Conservation (phyloP, 1,140 invertebrate genomes). For the Aricia agestis region DNA sequence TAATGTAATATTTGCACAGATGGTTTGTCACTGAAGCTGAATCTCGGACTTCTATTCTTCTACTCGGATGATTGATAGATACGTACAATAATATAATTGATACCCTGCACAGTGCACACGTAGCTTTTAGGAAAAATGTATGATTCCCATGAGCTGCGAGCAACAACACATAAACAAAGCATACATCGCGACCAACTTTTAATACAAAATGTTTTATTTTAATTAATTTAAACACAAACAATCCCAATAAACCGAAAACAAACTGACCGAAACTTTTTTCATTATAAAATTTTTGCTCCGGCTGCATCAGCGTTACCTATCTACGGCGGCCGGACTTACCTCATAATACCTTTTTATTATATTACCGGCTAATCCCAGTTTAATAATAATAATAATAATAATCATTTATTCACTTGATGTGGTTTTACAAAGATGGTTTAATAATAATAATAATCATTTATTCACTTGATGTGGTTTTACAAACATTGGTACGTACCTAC, state of each 20-base stretch:
- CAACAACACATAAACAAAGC: background rate
- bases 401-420: too few species aligned
- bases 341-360: background rate
- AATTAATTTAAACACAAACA: conserved; percentile 2
- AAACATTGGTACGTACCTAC: too few species aligned
- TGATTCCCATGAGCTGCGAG: background rate
- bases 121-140: background rate
- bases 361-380: background rate
- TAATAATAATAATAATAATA: too few species aligned
- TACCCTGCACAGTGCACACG: too few species aligned
- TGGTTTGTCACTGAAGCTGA: too few species aligned
- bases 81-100: too few species aligned
- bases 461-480: too few species aligned
- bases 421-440: too few species aligned
- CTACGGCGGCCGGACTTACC: background rate
- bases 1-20: too few species aligned
- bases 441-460: too few species aligned
- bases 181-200: background rate
- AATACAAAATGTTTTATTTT: conserved; percentile 1
- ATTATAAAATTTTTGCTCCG: conserved; percentile 4
- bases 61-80: too few species aligned
- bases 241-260: conserved; percentile 8
- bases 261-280: conserved; percentile 5
- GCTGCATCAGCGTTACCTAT: background rate
- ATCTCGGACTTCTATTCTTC: too few species aligned